These are phyloP conservation scores for Amphiduros pacificus DNA, from an alignment of 2,888 invertebrate species.

Conservation along the genomic window DNA sequence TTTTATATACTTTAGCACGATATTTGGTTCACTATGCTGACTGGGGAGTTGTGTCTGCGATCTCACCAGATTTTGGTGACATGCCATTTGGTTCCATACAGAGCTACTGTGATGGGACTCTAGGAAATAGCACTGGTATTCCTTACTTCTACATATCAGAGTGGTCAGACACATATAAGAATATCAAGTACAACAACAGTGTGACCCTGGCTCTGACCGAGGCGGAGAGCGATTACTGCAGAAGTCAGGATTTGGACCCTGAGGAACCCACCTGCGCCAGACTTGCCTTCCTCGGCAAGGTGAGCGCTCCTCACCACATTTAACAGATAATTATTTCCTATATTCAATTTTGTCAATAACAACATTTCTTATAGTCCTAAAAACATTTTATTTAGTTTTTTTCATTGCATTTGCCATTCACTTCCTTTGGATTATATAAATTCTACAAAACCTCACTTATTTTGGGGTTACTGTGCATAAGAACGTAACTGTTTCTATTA, in stretches of 20 bases:
- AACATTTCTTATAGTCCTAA: not conserved
- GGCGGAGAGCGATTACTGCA: conserved; percentile 19
- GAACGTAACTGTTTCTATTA: too few species aligned
- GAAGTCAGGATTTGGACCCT: conserved; percentile 5
- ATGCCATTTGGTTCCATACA: conserved; percentile 22
- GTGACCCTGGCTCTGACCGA: conserved; percentile 17
- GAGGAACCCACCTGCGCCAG: conserved; percentile 22
- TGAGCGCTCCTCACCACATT: not conserved
- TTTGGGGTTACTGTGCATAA: too few species aligned
- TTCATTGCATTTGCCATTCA: not conserved
- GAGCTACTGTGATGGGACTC: conserved; percentile 18
- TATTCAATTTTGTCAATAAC: not conserved
- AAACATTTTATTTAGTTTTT: not conserved
- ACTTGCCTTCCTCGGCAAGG: conserved; percentile 17
- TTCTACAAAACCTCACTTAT: not conserved
- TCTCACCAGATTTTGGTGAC: conserved; percentile 17
- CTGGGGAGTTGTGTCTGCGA: conserved; percentile 20
- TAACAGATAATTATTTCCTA: not conserved
- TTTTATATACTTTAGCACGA: conserved; percentile 11
- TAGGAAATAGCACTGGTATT: conserved; percentile 20
- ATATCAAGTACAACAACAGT: conserved; percentile 18
- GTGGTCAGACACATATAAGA: conserved; percentile 18
- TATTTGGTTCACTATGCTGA: conserved; percentile 21
- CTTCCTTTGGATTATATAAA: not conserved
- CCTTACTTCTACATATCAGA: conserved; percentile 25